Conservation (phyloP, 92 coral and sea anemone species). For the Palythoa grandis region DNA sequence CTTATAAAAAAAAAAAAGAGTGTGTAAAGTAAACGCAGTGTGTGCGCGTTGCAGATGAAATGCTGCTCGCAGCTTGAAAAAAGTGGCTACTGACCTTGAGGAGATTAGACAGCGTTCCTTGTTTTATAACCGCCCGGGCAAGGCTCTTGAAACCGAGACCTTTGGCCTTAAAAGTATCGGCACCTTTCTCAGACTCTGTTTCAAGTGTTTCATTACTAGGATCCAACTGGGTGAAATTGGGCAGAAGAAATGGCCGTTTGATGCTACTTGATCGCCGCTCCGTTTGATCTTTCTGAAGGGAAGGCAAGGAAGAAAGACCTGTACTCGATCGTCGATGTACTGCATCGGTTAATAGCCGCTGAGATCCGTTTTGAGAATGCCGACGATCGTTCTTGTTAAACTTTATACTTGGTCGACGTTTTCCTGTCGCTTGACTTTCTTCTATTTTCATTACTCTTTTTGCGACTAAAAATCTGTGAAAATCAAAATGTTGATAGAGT, state of each 20-base stretch:
- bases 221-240: slow-evolving; percentile 58
- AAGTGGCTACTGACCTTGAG: slow-evolving; percentile 52
- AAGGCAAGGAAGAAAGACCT: no score
- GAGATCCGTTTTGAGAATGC: neutral
- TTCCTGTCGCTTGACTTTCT: neutral
- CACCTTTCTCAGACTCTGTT: slow-evolving; percentile 36
- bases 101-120: slow-evolving; percentile 66
- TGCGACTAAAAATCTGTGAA: neutral
- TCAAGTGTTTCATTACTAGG: slow-evolving; percentile 43
- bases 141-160: slow-evolving; percentile 65
- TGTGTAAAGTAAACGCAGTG: no score
- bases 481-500: neutral
- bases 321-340: slow-evolving; percentile 11
- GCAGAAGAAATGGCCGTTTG: slow-evolving; percentile 59
- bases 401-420: neutral
- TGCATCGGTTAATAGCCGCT: neutral
- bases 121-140: slow-evolving; percentile 75
- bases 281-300: neutral
- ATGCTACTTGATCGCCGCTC: slow-evolving; percentile 1
- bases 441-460: slow-evolving; percentile 3
- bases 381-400: neutral
- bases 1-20: no score
- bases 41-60: neutral
- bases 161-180: slow-evolving; percentile 23
- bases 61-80: neutral